These are phyloP conservation scores for Parnassius smintheus DNA, from an alignment of 2,888 invertebrate genomes.

Conservation along the genomic window DNA sequence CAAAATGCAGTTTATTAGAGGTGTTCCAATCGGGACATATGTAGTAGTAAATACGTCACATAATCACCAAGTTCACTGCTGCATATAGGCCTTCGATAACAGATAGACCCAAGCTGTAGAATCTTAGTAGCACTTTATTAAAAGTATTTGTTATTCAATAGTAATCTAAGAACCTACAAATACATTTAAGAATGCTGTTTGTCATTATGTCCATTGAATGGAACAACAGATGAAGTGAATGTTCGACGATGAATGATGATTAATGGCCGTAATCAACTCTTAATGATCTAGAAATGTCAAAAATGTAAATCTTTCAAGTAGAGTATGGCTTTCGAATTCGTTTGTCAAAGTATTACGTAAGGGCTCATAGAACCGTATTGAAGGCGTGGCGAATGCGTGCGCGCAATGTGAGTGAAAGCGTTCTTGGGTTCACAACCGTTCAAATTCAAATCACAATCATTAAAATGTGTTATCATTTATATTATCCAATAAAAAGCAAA, in stretches of 20 bases:
- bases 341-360: conserved; percentile 27
- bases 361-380: conserved; percentile 15
- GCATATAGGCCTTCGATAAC: too few relatives aligned
- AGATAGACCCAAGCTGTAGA: too few relatives aligned
- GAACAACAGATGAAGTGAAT: conserved; percentile 20
- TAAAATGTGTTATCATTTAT: conserved; percentile 25
- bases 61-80: too few relatives aligned
- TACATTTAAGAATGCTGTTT: conserved; percentile 1
- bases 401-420: conserved; percentile 66
- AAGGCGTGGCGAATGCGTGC: conserved; percentile 34
- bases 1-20: too few relatives aligned
- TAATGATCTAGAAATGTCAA: conserved; percentile 29
- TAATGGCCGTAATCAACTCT: conserved; percentile 22
- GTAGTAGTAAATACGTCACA: too few relatives aligned
- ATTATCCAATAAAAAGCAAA: neutral
- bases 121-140: too few relatives aligned
- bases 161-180: too few relatives aligned
- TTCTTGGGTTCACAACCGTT: conserved; percentile 55
- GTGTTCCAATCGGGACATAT: too few relatives aligned
- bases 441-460: conserved; percentile 52
- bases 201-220: conserved; percentile 5
- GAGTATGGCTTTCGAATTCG: conserved; percentile 29
- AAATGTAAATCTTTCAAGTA: conserved; percentile 25
- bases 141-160: too few relatives aligned
- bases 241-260: conserved; percentile 23